Evolutionary conservation across 2,113 vertebrate species (phyloP).

Genomic region (Sprattus sprattus): DNA sequence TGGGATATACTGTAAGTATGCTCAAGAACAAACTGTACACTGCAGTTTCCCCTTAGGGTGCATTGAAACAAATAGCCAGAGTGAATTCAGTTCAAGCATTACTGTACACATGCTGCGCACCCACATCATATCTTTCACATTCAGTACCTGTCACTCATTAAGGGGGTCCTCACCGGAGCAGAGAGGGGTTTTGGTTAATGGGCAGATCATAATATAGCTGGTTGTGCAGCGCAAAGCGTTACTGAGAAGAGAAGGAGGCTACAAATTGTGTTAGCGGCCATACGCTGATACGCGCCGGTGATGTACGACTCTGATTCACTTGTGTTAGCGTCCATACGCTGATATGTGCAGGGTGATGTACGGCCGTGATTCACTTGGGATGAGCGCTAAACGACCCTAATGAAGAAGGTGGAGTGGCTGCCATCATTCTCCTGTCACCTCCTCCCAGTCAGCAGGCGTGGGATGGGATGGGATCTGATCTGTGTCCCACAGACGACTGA

Average conservation of each 20-base stretch:
- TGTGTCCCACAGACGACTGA: constrained; percentile 26
- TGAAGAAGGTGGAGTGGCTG: constrained; percentile 17
- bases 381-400: constrained; percentile 27
- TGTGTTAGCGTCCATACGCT: background rate
- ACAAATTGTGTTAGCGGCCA: constrained; percentile 5
- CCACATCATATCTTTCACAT: background rate
- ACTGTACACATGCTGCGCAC: background rate
- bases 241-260: background rate
- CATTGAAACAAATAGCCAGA: background rate
- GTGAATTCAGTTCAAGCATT: background rate
- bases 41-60: background rate
- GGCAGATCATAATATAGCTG: constrained; percentile 2
- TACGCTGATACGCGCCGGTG: background rate
- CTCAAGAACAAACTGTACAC: background rate
- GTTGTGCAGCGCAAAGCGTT: background rate
- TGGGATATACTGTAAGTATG: background rate
- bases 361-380: constrained; percentile 7
- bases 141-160: background rate
- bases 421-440: constrained; percentile 43
- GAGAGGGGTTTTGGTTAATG: background rate
- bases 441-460: background rate
- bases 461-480: background rate
- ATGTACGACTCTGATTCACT: background rate
- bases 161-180: background rate
- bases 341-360: background rate